These are phyloP conservation scores for Pyralis farinalis DNA, from an alignment of 2,888 invertebrate genomes.

Conservation along the genomic window DNA sequence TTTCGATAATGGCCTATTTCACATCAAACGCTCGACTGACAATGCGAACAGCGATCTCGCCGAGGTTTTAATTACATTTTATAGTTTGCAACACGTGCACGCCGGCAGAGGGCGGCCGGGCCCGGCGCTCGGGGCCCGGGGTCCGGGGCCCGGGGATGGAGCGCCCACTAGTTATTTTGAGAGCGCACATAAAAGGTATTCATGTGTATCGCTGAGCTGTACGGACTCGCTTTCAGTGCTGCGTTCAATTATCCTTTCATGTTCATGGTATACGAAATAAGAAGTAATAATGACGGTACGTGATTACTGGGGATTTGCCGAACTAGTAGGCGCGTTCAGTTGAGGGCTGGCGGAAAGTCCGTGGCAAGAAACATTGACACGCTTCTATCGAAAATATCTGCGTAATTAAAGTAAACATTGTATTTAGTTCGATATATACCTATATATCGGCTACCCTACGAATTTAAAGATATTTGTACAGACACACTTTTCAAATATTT, in stretches of 20 bases:
- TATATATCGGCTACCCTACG: no score
- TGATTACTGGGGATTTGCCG: neutral
- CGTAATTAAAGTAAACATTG: no score
- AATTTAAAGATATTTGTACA: no score
- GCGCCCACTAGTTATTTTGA: neutral
- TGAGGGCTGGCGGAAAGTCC: neutral
- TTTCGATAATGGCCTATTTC: constrained; percentile 9
- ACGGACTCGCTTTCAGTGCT: neutral
- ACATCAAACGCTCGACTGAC: constrained; percentile 3
- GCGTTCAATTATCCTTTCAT: neutral
- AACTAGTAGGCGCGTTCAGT: neutral
- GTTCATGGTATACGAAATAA: neutral
- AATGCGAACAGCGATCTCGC: neutral
- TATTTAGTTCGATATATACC: no score
- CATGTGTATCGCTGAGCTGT: neutral
- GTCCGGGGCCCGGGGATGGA: no score
- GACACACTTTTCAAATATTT: no score
- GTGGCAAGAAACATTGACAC: no score
- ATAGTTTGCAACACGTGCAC: constrained; percentile 7
- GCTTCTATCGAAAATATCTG: no score
- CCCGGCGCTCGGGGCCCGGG: no score
- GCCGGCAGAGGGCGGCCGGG: neutral
- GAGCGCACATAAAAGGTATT: neutral
- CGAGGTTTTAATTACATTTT: constrained; percentile 11
- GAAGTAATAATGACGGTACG: neutral